Evolutionary conservation across 2,797 vertebrate genomes (phyloP).

Genomic region (Poeciliopsis paucimaculata): DNA sequence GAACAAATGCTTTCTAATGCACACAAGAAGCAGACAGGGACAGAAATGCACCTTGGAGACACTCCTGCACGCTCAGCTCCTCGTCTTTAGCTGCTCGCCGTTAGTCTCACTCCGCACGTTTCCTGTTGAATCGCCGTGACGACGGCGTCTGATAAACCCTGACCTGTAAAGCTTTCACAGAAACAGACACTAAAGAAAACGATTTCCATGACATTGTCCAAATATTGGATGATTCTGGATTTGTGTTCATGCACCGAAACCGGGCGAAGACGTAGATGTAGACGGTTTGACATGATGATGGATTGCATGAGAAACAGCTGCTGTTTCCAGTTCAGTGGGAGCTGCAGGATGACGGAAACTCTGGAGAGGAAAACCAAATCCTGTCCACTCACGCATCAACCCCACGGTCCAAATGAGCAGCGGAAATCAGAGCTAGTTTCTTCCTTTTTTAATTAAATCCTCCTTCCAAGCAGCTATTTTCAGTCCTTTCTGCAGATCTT

Average conservation of each 20-base stretch:
- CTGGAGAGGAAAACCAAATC: conserved; percentile 35
- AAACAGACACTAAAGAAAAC: background rate
- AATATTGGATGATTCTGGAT: conserved; percentile 45
- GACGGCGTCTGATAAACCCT: background rate
- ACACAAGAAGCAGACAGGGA: background rate
- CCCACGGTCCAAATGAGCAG: conserved; percentile 19
- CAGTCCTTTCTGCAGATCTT: background rate
- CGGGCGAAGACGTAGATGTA: conserved; percentile 15
- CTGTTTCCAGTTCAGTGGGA: conserved; percentile 40
- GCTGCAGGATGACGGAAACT: conserved; percentile 32
- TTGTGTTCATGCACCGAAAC: conserved; percentile 3
- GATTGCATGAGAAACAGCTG: conserved; percentile 46
- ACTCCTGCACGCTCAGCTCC: background rate
- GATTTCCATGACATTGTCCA: conserved; percentile 67
- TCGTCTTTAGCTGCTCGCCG: background rate
- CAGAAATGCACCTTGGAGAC: background rate
- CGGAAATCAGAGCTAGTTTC: conserved; percentile 4
- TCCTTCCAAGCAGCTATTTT: background rate
- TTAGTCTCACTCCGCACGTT: background rate
- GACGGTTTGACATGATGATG: conserved; percentile 59
- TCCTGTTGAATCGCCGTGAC: background rate
- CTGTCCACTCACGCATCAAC: conserved; percentile 23
- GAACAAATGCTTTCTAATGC: background rate
- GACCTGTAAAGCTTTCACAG: background rate
- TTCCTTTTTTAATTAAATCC: background rate